Conservation (phyloP, 2,113 vertebrate genomes). For the Tor tambroides region DNA sequence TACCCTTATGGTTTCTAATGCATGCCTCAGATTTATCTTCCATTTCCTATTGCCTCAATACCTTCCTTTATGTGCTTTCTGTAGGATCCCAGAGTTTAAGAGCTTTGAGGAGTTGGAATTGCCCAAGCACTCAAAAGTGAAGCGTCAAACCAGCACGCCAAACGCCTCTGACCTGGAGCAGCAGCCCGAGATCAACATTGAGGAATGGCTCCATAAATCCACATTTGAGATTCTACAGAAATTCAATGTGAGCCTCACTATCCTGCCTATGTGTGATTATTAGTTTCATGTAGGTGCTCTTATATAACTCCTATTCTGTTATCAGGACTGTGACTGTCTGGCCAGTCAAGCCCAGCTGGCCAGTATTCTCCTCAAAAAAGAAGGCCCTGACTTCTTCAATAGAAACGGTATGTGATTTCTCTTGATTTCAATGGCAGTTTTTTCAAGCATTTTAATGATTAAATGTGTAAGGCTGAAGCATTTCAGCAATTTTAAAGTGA, state of each 20-base stretch:
- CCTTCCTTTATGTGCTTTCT: not conserved
- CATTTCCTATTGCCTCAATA: not conserved
- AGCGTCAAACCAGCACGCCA: conserved; percentile 90
- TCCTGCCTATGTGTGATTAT: not conserved
- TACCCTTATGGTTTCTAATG: not conserved
- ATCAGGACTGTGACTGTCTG: conserved; percentile 88
- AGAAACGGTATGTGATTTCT: conserved; percentile 81
- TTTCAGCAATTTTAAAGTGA: not conserved
- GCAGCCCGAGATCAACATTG: conserved; percentile 82
- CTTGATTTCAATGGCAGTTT: not conserved
- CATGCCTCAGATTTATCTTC: not conserved
- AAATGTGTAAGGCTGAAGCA: not conserved
- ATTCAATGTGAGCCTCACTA: conserved; percentile 81
- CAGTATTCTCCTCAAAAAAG: conserved; percentile 85
- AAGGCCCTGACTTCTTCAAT: conserved; percentile 90
- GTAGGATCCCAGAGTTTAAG: conserved; percentile 91
- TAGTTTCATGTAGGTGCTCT: not conserved
- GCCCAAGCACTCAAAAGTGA: conserved; percentile 97
- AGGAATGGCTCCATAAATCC: conserved; percentile 85
- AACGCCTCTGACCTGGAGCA: conserved; percentile 84
- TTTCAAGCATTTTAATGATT: not conserved
- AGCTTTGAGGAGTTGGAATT: conserved; percentile 94
- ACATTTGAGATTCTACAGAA: conserved; percentile 89
- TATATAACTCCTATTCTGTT: not conserved
- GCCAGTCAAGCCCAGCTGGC: conserved; percentile 89